These are phyloP conservation scores for Acanthiza pusilla DNA, from an alignment of 2,797 vertebrate genomes.

Conservation along the genomic window DNA sequence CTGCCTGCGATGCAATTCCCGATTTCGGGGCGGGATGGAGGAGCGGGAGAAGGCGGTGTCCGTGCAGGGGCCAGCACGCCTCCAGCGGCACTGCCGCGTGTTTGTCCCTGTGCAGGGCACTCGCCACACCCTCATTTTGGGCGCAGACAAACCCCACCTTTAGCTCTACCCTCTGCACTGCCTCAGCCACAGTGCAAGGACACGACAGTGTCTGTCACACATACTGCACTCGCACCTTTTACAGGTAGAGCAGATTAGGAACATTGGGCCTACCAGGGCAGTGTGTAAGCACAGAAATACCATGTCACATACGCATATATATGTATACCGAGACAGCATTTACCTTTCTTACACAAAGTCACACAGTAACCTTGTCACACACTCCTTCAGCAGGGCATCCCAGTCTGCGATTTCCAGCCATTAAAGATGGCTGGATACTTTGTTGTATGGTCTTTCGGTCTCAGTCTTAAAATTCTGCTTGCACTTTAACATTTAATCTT, in stretches of 20 bases:
- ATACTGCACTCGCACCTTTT: neutral
- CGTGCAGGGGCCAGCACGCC: fast-evolving
- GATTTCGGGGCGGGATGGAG: fast-evolving
- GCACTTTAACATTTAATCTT: neutral
- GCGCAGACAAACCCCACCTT: neutral
- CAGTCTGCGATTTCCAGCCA: neutral
- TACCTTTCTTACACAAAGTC: neutral
- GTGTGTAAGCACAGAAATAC: neutral
- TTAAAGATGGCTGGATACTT: neutral
- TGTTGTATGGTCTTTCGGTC: neutral
- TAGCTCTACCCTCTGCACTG: neutral
- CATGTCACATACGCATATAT: fast-evolving
- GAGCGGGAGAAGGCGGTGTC: neutral
- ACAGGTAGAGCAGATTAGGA: too few relatives aligned
- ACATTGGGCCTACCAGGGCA: fast-evolving
- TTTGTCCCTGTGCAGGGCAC: neutral
- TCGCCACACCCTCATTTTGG: fast-evolving
- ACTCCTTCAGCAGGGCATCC: neutral
- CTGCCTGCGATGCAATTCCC: neutral
- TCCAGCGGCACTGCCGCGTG: neutral
- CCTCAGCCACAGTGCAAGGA: fast-evolving
- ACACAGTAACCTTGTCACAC: neutral
- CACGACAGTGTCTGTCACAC: fast-evolving
- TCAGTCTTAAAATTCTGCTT: neutral
- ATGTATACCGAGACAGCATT: neutral